These are phyloP conservation scores for Ictidomys tridecemlineatus DNA, from an alignment of 2,113 vertebrate species.

Conservation along the genomic window DNA sequence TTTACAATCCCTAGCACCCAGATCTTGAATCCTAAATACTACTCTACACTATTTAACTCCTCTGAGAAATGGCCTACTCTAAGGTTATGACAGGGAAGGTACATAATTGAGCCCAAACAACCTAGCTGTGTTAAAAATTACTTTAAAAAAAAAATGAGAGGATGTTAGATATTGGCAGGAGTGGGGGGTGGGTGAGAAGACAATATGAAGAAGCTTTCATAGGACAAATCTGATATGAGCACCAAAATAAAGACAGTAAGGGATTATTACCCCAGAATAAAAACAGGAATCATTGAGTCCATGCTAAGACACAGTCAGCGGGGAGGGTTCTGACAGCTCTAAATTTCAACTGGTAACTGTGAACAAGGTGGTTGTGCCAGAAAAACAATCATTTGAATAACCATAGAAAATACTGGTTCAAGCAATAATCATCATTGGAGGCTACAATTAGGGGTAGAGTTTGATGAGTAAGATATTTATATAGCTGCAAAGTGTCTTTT, in stretches of 20 bases:
- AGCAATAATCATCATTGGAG: not conserved
- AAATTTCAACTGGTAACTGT: not conserved
- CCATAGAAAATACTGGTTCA: not conserved
- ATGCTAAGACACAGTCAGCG: not conserved
- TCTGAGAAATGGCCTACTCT: not conserved
- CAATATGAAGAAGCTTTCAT: not conserved
- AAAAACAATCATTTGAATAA: not conserved
- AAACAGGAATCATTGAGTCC: not conserved
- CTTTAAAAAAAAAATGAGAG: not conserved
- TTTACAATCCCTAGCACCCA: not conserved
- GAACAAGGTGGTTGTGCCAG: not conserved
- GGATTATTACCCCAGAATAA: not conserved
- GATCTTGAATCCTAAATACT: conserved; percentile 25
- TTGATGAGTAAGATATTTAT: conserved; percentile 19
- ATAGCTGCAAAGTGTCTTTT: not conserved
- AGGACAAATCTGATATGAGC: not conserved
- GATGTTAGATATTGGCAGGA: not conserved
- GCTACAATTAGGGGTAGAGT: not conserved
- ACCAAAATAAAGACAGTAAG: not conserved
- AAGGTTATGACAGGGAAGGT: not conserved
- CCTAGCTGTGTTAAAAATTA: not conserved
- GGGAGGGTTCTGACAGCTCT: not conserved
- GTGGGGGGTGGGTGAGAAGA: not conserved
- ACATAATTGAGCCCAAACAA: not conserved
- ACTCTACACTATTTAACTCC: not conserved